phyloP scores from a whole-genome alignment of 2,888 invertebrate genomes.

The Catocala fraxini region DNA sequence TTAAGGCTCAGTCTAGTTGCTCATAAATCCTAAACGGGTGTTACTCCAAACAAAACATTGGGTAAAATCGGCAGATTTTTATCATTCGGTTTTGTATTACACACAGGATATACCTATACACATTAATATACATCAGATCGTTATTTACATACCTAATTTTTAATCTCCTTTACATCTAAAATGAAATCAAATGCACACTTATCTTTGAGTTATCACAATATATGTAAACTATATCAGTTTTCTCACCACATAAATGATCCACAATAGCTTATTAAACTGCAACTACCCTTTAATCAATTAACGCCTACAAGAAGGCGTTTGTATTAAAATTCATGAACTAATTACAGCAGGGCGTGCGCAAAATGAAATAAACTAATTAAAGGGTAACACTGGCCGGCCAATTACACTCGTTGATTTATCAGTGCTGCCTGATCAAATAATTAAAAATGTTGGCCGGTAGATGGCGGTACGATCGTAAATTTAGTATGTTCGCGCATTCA shows the following conservation, averaged over 20 bases:
- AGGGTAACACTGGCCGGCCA: constrained; percentile 69
- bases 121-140: constrained; percentile 14
- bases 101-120: constrained; percentile 16
- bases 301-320: constrained; percentile 54
- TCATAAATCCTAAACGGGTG: constrained; percentile 32
- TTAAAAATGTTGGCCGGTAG: constrained; percentile 78
- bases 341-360: constrained; percentile 69
- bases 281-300: constrained; percentile 54
- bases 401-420: constrained; percentile 81
- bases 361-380: constrained; percentile 79
- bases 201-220: neutral
- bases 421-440: constrained; percentile 83
- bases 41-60: constrained; percentile 14
- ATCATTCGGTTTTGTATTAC: constrained; percentile 43
- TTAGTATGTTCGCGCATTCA: constrained; percentile 69
- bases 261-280: constrained; percentile 13
- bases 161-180: neutral
- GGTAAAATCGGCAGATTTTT: constrained; percentile 41
- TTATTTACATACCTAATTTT: constrained; percentile 17
- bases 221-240: constrained; percentile 18
- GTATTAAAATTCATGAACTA: constrained; percentile 72
- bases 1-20: constrained; percentile 12
- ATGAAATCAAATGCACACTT: neutral
- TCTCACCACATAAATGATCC: constrained; percentile 24
- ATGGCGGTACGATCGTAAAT: constrained; percentile 70